These are phyloP conservation scores for Remorina albescens DNA, from an alignment of 2,797 vertebrate species.

Conservation along the genomic window DNA sequence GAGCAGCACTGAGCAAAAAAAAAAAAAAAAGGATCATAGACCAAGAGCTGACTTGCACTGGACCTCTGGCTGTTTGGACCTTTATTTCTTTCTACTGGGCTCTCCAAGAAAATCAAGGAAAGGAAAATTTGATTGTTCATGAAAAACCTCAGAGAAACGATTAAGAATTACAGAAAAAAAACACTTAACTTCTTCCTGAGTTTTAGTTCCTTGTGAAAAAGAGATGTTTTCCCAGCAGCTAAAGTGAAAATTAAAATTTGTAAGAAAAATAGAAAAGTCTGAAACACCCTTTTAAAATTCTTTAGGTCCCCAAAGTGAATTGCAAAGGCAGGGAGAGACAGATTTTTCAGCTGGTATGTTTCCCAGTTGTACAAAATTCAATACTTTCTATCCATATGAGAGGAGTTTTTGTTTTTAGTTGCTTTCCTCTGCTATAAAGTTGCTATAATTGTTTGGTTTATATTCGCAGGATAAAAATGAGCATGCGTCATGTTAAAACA, in stretches of 20 bases:
- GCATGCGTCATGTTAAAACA: not conserved
- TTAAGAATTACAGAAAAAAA: not conserved
- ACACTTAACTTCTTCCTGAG: too few relatives aligned
- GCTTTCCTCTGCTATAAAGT: not conserved
- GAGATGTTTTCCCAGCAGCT: not conserved
- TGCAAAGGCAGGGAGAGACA: not conserved
- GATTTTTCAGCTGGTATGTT: not conserved
- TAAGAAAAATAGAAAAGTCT: not conserved
- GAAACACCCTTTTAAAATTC: not conserved
- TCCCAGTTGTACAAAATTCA: not conserved
- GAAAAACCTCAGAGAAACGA: not conserved
- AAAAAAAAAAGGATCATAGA: too few relatives aligned
- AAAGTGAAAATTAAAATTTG: not conserved
- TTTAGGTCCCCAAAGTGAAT: not conserved
- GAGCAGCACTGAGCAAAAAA: slow-evolving; percentile 4
- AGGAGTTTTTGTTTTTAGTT: too few relatives aligned
- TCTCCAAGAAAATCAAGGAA: not conserved
- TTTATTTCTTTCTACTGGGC: too few relatives aligned
- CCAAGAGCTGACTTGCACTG: not conserved
- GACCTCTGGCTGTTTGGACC: not conserved
- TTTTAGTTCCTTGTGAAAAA: not conserved
- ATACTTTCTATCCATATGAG: not conserved
- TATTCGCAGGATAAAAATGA: not conserved
- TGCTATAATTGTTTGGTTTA: not conserved
- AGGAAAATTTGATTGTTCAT: not conserved